Evolutionary conservation across 2,888 invertebrate species (phyloP).

Genomic region (Isotomurus palustris): DNA sequence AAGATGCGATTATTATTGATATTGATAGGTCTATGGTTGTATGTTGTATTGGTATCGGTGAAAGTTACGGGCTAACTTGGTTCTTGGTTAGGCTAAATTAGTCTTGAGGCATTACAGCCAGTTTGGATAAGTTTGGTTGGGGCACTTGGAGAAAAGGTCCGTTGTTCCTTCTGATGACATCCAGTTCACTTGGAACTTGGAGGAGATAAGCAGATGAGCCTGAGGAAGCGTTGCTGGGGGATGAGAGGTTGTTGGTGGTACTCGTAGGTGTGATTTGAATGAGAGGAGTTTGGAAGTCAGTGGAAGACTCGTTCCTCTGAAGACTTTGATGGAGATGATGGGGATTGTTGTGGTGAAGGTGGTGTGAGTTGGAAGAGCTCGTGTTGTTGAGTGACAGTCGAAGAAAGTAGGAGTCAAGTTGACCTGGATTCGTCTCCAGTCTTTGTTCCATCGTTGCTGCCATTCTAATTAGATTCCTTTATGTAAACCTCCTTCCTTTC

Average conservation of each 20-base stretch:
- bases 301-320: background rate
- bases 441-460: slow-evolving; percentile 37
- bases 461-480: slow-evolving; percentile 38
- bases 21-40: background rate
- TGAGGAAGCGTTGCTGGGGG: too few species aligned
- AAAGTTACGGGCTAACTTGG: too few species aligned
- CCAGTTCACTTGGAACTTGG: background rate
- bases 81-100: slow-evolving; percentile 23
- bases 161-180: background rate
- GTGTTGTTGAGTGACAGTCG: slow-evolving; percentile 18
- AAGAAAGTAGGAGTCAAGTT: slow-evolving; percentile 38
- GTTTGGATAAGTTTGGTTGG: slow-evolving; percentile 35
- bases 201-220: background rate
- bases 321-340: background rate
- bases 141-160: slow-evolving; percentile 35
- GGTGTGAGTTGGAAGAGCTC: background rate
- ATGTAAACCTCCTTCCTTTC: background rate
- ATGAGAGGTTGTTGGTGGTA: background rate
- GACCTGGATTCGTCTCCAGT: slow-evolving; percentile 12
- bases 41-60: background rate
- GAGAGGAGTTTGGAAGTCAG: background rate
- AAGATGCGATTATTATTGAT: background rate
- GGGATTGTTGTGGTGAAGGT: background rate
- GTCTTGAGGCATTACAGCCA: slow-evolving; percentile 36
- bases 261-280: slow-evolving; percentile 7